A percentile compares a stretch with the other conserved stretches of the same genome.
Conservation (phyloP, 2,888 invertebrate genomes). For the Leucoptera coffeella region DNA sequence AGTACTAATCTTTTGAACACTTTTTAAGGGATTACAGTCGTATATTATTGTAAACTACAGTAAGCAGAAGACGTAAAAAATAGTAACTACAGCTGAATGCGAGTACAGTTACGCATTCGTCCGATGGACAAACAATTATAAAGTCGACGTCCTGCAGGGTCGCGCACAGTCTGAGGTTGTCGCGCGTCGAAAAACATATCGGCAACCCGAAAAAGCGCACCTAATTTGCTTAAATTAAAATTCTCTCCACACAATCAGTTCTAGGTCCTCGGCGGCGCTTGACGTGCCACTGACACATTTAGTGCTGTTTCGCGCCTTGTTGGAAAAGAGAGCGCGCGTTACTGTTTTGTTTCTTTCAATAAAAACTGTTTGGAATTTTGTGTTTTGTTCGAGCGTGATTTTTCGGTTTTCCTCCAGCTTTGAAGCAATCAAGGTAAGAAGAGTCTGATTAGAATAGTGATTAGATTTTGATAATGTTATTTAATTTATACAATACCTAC, state of each 20-base stretch:
- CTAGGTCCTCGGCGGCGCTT: slow-evolving; percentile 36
- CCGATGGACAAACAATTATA: slow-evolving; percentile 45
- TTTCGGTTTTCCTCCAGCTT: no score
- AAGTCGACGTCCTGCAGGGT: slow-evolving; percentile 45
- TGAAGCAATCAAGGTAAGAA: no score
- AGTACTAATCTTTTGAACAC: no score
- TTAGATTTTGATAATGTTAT: no score
- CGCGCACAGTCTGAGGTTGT: slow-evolving; percentile 40
- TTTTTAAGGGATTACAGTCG: no score
- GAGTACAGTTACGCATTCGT: slow-evolving; percentile 35
- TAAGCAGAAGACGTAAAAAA: no score
- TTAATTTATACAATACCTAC: no score
- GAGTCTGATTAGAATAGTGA: no score
- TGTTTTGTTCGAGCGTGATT: no score
- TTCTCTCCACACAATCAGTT: slow-evolving; percentile 28
- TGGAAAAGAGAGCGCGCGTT: slow-evolving; percentile 38
- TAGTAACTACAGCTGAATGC: no score
- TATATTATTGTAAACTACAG: no score
- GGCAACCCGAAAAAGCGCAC: not conserved
- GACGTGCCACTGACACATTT: slow-evolving; percentile 52
- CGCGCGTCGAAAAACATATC: no score
- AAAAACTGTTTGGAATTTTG: slow-evolving; percentile 1
- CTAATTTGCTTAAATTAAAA: slow-evolving; percentile 13
- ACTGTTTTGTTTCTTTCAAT: slow-evolving; percentile 18
- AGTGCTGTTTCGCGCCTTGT: slow-evolving; percentile 36